Evolutionary conservation across 2,113 vertebrate genomes (phyloP).

Genomic region (Amazona vittata): DNA sequence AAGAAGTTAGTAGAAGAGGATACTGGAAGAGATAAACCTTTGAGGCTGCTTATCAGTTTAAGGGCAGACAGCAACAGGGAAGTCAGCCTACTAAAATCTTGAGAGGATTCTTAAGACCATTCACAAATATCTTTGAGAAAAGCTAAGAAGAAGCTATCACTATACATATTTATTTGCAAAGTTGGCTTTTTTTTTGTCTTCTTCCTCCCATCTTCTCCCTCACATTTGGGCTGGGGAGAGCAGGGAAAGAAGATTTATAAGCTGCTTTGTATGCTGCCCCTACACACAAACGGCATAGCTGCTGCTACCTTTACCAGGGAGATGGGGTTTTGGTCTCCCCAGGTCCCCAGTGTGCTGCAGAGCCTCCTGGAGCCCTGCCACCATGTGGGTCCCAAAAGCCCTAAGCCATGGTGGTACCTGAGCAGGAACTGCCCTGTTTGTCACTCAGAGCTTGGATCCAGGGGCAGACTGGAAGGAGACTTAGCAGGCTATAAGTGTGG

Average conservation of each 20-base stretch:
- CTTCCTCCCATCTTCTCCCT: not conserved
- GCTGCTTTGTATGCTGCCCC: rapidly evolving
- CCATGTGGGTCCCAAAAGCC: not conserved
- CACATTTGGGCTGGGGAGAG: not conserved
- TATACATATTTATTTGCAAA: not conserved
- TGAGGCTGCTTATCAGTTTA: not conserved
- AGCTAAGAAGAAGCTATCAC: not conserved
- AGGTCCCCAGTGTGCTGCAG: not conserved
- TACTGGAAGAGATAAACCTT: not conserved
- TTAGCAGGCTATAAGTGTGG: not conserved
- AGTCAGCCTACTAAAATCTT: not conserved
- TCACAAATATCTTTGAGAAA: not conserved
- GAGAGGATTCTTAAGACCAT: not conserved
- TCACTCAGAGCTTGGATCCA: not conserved
- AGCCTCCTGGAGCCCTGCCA: not conserved
- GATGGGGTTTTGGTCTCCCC: rapidly evolving
- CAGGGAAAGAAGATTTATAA: not conserved
- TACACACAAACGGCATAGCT: not conserved
- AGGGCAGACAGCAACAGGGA: not conserved
- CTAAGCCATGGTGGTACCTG: not conserved
- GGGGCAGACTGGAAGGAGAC: not conserved
- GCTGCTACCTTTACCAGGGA: not conserved
- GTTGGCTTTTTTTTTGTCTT: not conserved
- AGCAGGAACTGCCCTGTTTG: not conserved
- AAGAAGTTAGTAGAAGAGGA: not conserved